Base-by-base conservation (phyloP, 1,140 invertebrate genomes). In the Aphis gossypii region DNA sequence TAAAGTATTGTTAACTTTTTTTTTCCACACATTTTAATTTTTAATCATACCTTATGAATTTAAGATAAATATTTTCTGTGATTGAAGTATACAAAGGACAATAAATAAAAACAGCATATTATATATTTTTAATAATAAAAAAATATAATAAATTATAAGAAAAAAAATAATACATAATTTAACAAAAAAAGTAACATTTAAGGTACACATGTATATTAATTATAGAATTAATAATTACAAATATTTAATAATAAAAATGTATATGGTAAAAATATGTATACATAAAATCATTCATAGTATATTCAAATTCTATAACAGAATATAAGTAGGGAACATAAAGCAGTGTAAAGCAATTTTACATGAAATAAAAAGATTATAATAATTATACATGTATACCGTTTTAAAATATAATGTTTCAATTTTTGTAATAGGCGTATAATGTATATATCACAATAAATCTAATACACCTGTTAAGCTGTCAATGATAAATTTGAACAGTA, bases 131-230 rank as follows among this genome's bases (percentile, higher is more conserved):
- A 44, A n/a, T 90, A 41, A 56, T 90, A 90, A 41, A 90, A 90
- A 90, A 90, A 90, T 90, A 90, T 60, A 90, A 41, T 90, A 60
- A 60, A 60, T 60, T 41, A 88, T 88, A 60, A 90, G 35, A 87
- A 30, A 46, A 87, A 48, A 60, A 35, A 23, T 38, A 89, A 89
- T 23, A 51, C 25, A 14, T 88, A 51, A 51, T 35, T 38, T 30
- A 89, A 89, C 87, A 88, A 89, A 89, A 35, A 35, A 89, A 89
- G 86, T 88, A 88, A 48, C 86, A 88, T 88, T 51, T 90, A 90
- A 90, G 54, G 54, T 90, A 60, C 23, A 90, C 88, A 60, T 90
- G 88, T 90, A 90, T 90, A 60, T 90, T 56, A 60, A 60, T 90
- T 51, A 51, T 51, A 88, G 0, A n/a, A 51, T 48, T 88, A 48